Base-by-base conservation (phyloP, 2,113 vertebrate genomes). In the Megalops atlanticus region DNA sequence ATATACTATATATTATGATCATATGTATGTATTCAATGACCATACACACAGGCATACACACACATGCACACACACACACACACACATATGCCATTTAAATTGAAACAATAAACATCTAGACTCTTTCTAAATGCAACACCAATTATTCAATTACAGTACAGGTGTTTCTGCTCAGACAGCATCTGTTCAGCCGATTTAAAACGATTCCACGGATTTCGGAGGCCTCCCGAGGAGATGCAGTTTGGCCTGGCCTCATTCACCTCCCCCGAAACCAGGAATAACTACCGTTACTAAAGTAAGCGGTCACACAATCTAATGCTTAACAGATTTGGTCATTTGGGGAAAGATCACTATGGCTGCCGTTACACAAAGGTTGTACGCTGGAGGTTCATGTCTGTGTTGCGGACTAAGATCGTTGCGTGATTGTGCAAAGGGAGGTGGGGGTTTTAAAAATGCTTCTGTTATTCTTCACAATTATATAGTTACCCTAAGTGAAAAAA, bases 241-340 rank as follows among this genome's bases (percentile, higher is more conserved):
- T 14, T 2, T 35, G 33, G 78, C 33, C 64, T 71, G 69, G 41
- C 15, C 18, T n/a, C 15, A 35, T n/a, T 40, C 43, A 27, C 27
- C 68, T 71, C 64, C 21, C 16, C 68, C 64, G 36, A 78, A 78
- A 54, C 54, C 76, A 78, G 35, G 68, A 71, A 79, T 49, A 72
- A 71, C 41, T 36, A 18, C 40, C 68, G 27, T 79, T 33, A 43
- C 40, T 47, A 31, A 49, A 43, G 47, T 70, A 45, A 79, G 68
- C 43, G 43, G 35, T 33, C 33, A 33, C 43, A 49, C 31, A 71
- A 41, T 72, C 68, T 47, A 31, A 72, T 27, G 64, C n/a, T 36
- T 36, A 15, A n/a, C 68, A 52, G 49, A 52, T 52, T 52, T 24
- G 49, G 49, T 15, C 49, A 52, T 52, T 21, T 52, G 49, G 49